Evolutionary conservation across 2,888 invertebrate species (phyloP).

Genomic region (Hartigia nigra): DNA sequence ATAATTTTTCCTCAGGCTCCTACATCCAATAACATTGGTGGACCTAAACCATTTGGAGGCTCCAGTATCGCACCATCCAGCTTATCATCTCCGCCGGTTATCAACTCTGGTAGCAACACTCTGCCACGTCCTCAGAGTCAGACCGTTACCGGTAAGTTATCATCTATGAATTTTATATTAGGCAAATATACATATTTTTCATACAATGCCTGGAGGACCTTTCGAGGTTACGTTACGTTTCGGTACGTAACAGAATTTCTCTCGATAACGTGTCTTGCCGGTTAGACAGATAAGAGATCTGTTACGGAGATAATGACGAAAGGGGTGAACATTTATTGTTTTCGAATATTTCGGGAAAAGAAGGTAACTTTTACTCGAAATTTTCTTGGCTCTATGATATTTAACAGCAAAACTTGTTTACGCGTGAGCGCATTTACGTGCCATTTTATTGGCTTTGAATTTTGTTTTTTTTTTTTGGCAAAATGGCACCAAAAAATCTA

Average conservation of each 20-base stretch:
- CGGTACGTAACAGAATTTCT: not conserved
- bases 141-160: constrained; percentile 61
- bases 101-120: constrained; percentile 55
- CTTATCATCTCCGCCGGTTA: constrained; percentile 47
- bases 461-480: too few relatives aligned
- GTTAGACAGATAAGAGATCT: not conserved
- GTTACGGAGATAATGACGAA: not conserved
- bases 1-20: constrained; percentile 44
- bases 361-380: too few relatives aligned
- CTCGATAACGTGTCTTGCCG: not conserved
- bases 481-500: too few relatives aligned
- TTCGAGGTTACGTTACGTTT: not conserved
- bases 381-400: too few relatives aligned
- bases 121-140: constrained; percentile 60
- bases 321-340: too few relatives aligned
- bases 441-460: too few relatives aligned
- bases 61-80: constrained; percentile 50
- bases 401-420: too few relatives aligned
- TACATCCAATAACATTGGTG: constrained; percentile 54
- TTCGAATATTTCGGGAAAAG: too few relatives aligned
- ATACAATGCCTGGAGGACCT: not conserved
- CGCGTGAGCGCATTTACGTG: too few relatives aligned
- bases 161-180: not conserved
- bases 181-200: not conserved
- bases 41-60: constrained; percentile 61